Percentiles rank a stretch among this genome's conserved stretches.
These are phyloP conservation scores for Electrophaes corylata DNA, from an alignment of 2,888 invertebrate genomes.

Conservation along the genomic window DNA sequence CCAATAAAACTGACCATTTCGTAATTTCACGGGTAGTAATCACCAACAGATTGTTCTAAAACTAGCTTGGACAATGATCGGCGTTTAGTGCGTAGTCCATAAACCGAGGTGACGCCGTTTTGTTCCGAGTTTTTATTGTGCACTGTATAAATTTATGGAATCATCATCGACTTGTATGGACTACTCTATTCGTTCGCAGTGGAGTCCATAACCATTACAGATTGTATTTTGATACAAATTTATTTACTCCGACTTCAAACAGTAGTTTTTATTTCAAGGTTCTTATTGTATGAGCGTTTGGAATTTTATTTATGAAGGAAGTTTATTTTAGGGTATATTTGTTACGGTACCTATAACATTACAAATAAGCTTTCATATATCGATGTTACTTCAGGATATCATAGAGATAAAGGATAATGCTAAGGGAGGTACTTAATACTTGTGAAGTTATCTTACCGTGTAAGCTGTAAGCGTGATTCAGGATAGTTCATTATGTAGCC, in stretches of 20 bases:
- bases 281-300: conserved; percentile 6
- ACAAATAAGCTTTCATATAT: too few relatives aligned
- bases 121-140: conserved; percentile 80
- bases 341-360: too few relatives aligned
- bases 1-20: conserved; percentile 59
- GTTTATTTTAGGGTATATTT: not conserved
- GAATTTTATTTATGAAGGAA: not conserved
- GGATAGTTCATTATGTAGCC: too few relatives aligned
- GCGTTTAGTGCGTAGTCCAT: conserved; percentile 65
- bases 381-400: too few relatives aligned
- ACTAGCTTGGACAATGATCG: conserved; percentile 63
- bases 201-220: conserved; percentile 78
- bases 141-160: conserved; percentile 83
- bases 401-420: too few relatives aligned
- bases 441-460: too few relatives aligned
- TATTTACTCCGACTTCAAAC: conserved; percentile 62
- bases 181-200: conserved; percentile 72
- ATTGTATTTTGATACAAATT: conserved; percentile 77
- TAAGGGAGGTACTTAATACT: too few relatives aligned
- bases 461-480: too few relatives aligned
- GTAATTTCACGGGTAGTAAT: conserved; percentile 69
- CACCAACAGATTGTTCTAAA: conserved; percentile 56
- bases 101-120: conserved; percentile 77
- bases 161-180: conserved; percentile 82
- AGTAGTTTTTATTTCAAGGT: conserved; percentile 19